Evolutionary conservation across 1,140 invertebrate genomes (phyloP), one percentile per base, ranked within the genome.

Genomic region (Phocides pigmalion): DNA sequence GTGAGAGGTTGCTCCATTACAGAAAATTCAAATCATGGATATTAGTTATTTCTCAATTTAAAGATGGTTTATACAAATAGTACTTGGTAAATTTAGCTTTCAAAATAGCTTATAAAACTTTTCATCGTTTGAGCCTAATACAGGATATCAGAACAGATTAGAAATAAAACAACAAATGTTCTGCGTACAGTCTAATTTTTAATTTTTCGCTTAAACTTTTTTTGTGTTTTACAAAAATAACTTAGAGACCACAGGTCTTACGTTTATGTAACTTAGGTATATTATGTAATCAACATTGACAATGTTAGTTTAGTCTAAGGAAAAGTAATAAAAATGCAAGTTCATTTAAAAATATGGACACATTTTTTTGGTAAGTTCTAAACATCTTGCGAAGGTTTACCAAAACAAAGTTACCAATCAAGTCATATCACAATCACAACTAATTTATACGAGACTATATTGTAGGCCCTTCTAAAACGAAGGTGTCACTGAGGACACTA

Each of bases 171-270:
- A 64, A 75, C 62, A 66, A 35, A n/a, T 28, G 4, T 49, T 39
- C n/a, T n/a, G n/a, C n/a, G 15, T 17, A 42, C 56, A 59, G 58
- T 62, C 20, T 32, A 61, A 64, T 58, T 65, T 64, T 68, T 72
- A 56, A 69, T 62, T 71, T 53, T 42, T 64, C 53, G 50, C 59
- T 49, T 63, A 28, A n/a, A 58, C 22, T 51, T 69, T 68, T 71
- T 66, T 72, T 58, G 47, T 62, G 62, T 72, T 74, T 64, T 28
- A 28, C 39, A 70, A 65, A 70, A 56, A 68, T 77, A 74, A 76
- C 83, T 89, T 87, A 88, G 66, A 90, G 87, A 88, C 87, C 85
- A 90, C 54, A 77, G 84, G 87, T 88, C 87, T 88, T 90, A 90
- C 87, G 68, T 59, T 63, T 78, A 72, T 70, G 72, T 62, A 72